Evolutionary conservation across 92 coral and sea anemone species (phyloP), one percentile per base, ranked within the genome.

Genomic region (Actinostola sp.): DNA sequence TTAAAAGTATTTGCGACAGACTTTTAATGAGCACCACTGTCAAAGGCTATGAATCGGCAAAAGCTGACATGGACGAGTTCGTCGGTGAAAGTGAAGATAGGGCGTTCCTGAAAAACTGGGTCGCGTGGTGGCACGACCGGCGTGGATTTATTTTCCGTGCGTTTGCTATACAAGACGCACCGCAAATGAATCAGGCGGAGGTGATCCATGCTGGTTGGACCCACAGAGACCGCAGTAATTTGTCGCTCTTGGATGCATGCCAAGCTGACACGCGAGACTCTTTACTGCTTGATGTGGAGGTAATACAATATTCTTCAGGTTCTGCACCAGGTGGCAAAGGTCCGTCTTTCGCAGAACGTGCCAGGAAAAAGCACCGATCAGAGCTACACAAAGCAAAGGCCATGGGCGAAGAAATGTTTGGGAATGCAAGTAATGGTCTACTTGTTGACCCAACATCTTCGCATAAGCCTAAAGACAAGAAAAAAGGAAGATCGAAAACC

Each of bases 241-340:
- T 75, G 19, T 51, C 81, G 32, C 72, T 75, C 1, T 25, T 63
- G 29, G 72, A 75, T 13, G 86, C 69, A 62, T 51, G 70, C 59
- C 60, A 73, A 35, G 72, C 65, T 11, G 86, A 65, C 14, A 60
- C 80, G n/a, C 44, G 65, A 66, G 86, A 81, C 73, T 64, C 63
- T 42, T 30, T 73, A 43, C 38, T 73, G 61, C 80, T 81, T 13
- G 71, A 44, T 56, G 86, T 70, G 23, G 75, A 73, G 70, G 26
- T 66, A 38, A 81, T 53, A 59, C 42, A 25, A 13, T 77, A 77
- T 66, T 19, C 14, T 31, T 20, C 78, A 26, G 56, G 71, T 34
- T 0, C 54, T 57, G 78, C 71, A 17, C 15, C 64, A 2, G 65
- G 64, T 28, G 71, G 71, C 15, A 46, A 46, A 42, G 71, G 70